Evolutionary conservation across 2,888 invertebrate genomes (phyloP).

Genomic region (Adineta ricciae): DNA sequence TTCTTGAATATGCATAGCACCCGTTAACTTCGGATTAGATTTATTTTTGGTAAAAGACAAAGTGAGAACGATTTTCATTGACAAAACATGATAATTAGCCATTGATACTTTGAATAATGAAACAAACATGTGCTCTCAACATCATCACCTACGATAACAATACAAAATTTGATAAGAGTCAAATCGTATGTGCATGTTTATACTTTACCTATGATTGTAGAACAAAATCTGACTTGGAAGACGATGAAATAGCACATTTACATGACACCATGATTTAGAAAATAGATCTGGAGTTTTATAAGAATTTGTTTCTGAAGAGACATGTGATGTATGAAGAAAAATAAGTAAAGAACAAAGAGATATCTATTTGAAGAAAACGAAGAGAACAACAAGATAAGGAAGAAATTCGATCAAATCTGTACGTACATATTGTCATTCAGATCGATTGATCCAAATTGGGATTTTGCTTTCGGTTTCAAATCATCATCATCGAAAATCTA

Average conservation of each 20-base stretch:
- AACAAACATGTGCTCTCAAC: neutral
- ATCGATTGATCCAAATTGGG: neutral
- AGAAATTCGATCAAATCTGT: neutral
- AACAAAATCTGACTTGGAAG: constrained; percentile 6
- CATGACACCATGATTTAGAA: neutral
- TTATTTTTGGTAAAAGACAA: neutral
- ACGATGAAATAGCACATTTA: neutral
- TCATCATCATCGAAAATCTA: neutral
- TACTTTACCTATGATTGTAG: neutral
- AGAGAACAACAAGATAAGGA: too few species aligned
- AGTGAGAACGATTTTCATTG: neutral
- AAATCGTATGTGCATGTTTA: too few species aligned
- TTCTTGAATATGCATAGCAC: constrained; percentile 1
- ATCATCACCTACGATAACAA: neutral
- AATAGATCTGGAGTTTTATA: neutral
- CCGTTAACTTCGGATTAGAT: neutral
- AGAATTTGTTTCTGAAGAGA: neutral
- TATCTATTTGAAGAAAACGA: neutral
- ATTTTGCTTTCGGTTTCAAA: neutral
- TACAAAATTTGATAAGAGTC: neutral
- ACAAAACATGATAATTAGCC: neutral
- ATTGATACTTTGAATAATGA: neutral
- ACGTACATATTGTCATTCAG: neutral
- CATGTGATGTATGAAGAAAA: neutral
- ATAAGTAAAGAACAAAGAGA: neutral